Conservation (phyloP, 2,113 vertebrate genomes). For the Psilopogon haemacephalus region DNA sequence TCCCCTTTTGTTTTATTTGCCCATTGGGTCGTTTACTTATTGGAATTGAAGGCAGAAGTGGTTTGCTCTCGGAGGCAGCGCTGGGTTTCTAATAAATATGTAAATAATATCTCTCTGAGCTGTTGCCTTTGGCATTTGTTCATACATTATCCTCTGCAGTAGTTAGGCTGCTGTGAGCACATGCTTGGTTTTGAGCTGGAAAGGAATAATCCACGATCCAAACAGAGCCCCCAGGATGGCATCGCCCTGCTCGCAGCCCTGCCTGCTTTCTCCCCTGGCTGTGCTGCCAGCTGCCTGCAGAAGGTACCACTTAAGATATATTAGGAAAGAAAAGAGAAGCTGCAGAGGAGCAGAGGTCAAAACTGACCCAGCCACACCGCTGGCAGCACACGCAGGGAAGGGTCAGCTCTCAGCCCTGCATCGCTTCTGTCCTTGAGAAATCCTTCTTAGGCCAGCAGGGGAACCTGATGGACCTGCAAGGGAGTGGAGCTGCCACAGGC, state of each 20-base stretch:
- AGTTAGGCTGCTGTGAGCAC: conserved; percentile 35
- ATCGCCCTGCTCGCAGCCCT: not conserved
- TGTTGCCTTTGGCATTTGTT: conserved; percentile 46
- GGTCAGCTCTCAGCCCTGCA: not conserved
- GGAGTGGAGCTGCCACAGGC: not conserved
- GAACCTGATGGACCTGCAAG: not conserved
- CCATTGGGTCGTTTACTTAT: conserved; percentile 84
- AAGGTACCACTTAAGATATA: not conserved
- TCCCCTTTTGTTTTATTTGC: conserved; percentile 70
- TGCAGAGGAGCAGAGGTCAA: not conserved
- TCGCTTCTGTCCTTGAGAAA: accelerated
- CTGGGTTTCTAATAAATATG: conserved; percentile 86
- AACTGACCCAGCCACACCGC: accelerated
- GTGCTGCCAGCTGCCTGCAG: not conserved
- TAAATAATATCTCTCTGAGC: conserved; percentile 76
- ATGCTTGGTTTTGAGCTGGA: not conserved
- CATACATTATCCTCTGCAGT: not conserved
- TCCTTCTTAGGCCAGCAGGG: not conserved
- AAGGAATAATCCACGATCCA: not conserved
- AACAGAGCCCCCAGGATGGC: not conserved
- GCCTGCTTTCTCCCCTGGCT: not conserved
- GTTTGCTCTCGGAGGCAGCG: conserved; percentile 67
- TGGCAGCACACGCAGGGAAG: not conserved
- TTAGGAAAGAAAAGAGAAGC: not conserved
- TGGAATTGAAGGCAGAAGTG: conserved; percentile 82